Percentiles rank a stretch among this genome's conserved stretches.
Evolutionary conservation across 2,797 vertebrate species (phyloP).

Genomic region (Danionella dracula): DNA sequence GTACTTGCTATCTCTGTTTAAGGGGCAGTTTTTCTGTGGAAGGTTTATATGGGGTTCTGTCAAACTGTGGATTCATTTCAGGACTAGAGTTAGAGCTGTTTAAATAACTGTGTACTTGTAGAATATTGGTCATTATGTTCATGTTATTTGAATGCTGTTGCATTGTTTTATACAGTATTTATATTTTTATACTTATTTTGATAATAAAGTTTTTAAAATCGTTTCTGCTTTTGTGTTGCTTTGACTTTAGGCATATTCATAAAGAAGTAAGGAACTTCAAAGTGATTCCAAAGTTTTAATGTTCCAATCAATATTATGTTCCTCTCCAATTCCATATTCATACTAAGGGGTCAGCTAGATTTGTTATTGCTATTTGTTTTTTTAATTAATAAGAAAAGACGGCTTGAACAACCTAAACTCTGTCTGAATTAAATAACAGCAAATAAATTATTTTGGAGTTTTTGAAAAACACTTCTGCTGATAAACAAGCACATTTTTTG

Average conservation of each 20-base stretch:
- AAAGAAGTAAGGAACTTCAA: too few relatives aligned
- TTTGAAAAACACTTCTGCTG: too few relatives aligned
- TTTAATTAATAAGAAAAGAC: too few relatives aligned
- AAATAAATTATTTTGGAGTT: too few relatives aligned
- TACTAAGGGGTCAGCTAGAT: too few relatives aligned
- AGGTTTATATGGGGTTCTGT: slow-evolving; percentile 74
- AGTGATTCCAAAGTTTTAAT: too few relatives aligned
- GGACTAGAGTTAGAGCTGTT: slow-evolving; percentile 76
- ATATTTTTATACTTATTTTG: slow-evolving; percentile 99
- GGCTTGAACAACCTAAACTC: too few relatives aligned
- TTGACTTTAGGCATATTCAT: neutral
- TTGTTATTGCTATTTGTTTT: too few relatives aligned
- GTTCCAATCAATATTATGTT: too few relatives aligned
- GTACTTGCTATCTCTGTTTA: slow-evolving; percentile 74
- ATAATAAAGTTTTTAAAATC: slow-evolving; percentile 76
- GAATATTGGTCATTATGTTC: slow-evolving; percentile 71
- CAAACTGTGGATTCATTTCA: slow-evolving; percentile 75
- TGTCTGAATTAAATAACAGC: too few relatives aligned
- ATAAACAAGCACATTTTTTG: too few relatives aligned
- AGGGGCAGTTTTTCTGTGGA: slow-evolving; percentile 72
- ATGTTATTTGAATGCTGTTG: slow-evolving; percentile 75
- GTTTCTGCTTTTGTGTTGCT: neutral
- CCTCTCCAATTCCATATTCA: too few relatives aligned
- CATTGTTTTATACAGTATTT: slow-evolving; percentile 97
- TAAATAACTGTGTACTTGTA: slow-evolving; percentile 69